Percentiles rank a stretch among this genome's conserved stretches.
These are phyloP conservation scores for Drosophila borborema DNA, from an alignment of 2,888 invertebrate species.

Conservation along the genomic window DNA sequence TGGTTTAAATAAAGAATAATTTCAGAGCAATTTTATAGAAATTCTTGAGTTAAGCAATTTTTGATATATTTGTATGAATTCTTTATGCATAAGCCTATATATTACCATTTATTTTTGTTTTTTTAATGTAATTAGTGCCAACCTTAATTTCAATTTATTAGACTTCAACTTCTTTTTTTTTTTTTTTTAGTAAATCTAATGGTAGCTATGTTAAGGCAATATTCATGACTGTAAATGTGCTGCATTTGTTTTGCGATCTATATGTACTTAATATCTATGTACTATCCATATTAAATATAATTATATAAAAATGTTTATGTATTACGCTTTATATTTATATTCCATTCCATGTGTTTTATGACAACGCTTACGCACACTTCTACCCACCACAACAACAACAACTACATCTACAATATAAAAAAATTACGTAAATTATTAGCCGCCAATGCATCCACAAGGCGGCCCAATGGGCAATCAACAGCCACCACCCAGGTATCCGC, in stretches of 20 bases:
- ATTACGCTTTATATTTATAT: constrained; percentile 80
- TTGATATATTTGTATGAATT: constrained; percentile 29
- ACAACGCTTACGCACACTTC: constrained; percentile 80
- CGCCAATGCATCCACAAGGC: constrained; percentile 87
- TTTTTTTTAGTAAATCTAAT: constrained; percentile 13
- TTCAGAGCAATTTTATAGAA: constrained; percentile 71
- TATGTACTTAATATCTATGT: constrained; percentile 40
- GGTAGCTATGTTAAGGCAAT: constrained; percentile 22
- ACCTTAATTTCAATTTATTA: constrained; percentile 12
- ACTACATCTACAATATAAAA: constrained; percentile 60
- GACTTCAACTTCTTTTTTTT: neutral
- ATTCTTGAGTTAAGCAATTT: constrained; percentile 22
- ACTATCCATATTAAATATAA: constrained; percentile 22
- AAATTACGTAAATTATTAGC: constrained; percentile 70
- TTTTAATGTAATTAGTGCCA: constrained; percentile 33
- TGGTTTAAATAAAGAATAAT: constrained; percentile 33
- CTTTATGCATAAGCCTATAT: constrained; percentile 39
- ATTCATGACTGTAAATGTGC: constrained; percentile 58
- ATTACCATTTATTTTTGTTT: constrained; percentile 22
- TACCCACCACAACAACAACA: constrained; percentile 69
- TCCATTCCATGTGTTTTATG: constrained; percentile 79
- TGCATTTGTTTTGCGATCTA: constrained; percentile 30
- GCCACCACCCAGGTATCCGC: constrained; percentile 86
- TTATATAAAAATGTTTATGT: constrained; percentile 69
- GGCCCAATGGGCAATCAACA: constrained; percentile 85